Evolutionary conservation across 2,797 vertebrate genomes (phyloP), one percentile per base, ranked within the genome.

Genomic region (Hirundo rustica): DNA sequence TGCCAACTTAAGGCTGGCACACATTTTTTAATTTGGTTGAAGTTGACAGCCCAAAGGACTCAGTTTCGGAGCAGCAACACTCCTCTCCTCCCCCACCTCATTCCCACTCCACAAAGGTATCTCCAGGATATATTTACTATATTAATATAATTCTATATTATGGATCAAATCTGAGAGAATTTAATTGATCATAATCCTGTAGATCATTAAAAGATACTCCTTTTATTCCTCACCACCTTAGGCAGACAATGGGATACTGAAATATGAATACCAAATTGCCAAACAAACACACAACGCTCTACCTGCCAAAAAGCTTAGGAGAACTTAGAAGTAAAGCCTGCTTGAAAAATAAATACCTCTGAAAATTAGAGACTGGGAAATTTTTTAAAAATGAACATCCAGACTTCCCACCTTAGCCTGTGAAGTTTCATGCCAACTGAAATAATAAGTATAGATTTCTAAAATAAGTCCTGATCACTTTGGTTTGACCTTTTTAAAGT

Each of bases 1-100:
- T 98, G 97, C 97, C 97, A 98, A 97, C 97, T 96, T 95, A 95
- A 97, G 96, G 93, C 96, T 97, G 96, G 97, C 96, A 98, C 96
- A 96, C 51, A 58, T 97, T 97, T 98, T 96, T 95, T 97, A 97
- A 97, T 97, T 97, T 96, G 97, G 97, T 97, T 97, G 96, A 97
- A 97, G 96, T 91, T 97, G 94, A 97, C 58, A 88, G 85, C 96
- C 95, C 95, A 84, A 88, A 96, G 89, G 95, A 97, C 90, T 96
- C 78, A 10, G 75, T 95, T 86, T 93, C 93, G 57, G 82, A 96
- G 91, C 66, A 94, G 88, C 50, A 94, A 91, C 5, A 20, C 85
- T 96, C 92, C 76, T 90, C 92, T 97, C 92, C 51, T 88, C 85
- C 88, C 34, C 91, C 65, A 42, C 44, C 26, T 64, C 38, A 89